Evolutionary conservation across 1,140 invertebrate genomes (phyloP), one percentile per base, ranked within the genome.

Genomic region (Pseudomyrmex cubaensis): DNA sequence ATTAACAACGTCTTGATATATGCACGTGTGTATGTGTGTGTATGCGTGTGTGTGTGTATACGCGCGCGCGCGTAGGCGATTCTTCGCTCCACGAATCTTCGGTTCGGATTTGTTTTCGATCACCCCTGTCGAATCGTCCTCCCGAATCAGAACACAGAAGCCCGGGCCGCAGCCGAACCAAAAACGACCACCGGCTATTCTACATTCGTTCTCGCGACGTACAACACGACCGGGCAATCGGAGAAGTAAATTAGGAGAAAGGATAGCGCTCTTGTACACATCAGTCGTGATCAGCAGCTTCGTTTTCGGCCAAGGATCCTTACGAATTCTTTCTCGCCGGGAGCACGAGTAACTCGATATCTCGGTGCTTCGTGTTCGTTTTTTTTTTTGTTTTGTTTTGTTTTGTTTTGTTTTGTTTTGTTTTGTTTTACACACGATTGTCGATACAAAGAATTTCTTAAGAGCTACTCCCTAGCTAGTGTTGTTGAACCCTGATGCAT

Each of bases 1-100:
- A 91, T 91, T 90, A 90, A 91, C 90, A 90, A 89, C 84, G 82
- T 50, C 62, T n/a, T 83, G 78, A 73, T 83, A 74, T 70, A 83
- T 74, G 35, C 35, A 35, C 35, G 66, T 62, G 78, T 57, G 48
- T 69, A 50, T n/a, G 69, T 56, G 35, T 35, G 35, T 35, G 35
- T 35, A 1, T 35, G 35, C 62, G 80, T 74, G 35, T 35, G 5
- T 35, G 62, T 62, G 82, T 56, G 67, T 67, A 48, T 22, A 57
- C 50, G 7, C 35, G 35, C 35, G 35, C 63, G 64, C 66, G 86
- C 87, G 89, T 90, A 82, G 90, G 89, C 85, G 89, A 89, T 87
- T 70, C 69, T 80, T 85, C 64, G 84, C 62, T 85, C 72, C 75
- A 74, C 80, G 22, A 89, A 83, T 25, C 50, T 82, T 62, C 35